Evolutionary conservation across 2,113 vertebrate species (phyloP), one percentile per base, ranked within the genome.

Genomic region (Cricetomys ansorgei): DNA sequence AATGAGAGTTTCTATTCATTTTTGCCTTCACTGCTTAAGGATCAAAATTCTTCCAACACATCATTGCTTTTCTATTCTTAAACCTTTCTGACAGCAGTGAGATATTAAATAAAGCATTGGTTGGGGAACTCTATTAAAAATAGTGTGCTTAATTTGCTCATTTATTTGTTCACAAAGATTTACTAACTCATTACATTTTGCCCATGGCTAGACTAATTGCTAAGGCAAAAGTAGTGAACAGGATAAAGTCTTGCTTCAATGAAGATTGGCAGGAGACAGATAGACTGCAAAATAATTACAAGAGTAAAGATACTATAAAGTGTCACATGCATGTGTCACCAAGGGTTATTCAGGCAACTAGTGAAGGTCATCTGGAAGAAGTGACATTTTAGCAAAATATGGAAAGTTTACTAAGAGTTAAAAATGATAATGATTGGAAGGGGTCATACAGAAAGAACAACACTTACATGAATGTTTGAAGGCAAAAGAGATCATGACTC

Each of bases 1-100:
- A 95, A 96, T 96, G 96, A 64, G 87, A 57, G 19, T 80, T 97
- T 96, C 92, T 69, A 4, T 57, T 93, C 23, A 75, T 31, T 84
- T 89, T 77, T 64, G 37, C 80, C 67, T 76, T 94, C 9, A 53
- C 53, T 76, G 67, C 72, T 94, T 53, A 64, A 76, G 37, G 21
- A 90, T 77, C 25, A 88, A 29, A 80, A 90, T 70, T 87, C 13
- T 80, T 7, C 16, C 23, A 79, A 40, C 10, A 69, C 37, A 55
- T 16, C 48, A 65, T 92, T 87, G 55, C 62, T 79, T 92, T 91
- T 93, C n/a, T 62, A 1, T 92, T 91, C 65, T 94, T 88, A 88
- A 85, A 92, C 90, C 59, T 59, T 59, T 57, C 79, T 91, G 70
- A 27, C 40, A 92, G 23, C 21, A 81, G 85, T 67, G 67, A 91